Evolutionary conservation across 1,140 invertebrate genomes (phyloP).

Genomic region (Aphelenchoides avenae): DNA sequence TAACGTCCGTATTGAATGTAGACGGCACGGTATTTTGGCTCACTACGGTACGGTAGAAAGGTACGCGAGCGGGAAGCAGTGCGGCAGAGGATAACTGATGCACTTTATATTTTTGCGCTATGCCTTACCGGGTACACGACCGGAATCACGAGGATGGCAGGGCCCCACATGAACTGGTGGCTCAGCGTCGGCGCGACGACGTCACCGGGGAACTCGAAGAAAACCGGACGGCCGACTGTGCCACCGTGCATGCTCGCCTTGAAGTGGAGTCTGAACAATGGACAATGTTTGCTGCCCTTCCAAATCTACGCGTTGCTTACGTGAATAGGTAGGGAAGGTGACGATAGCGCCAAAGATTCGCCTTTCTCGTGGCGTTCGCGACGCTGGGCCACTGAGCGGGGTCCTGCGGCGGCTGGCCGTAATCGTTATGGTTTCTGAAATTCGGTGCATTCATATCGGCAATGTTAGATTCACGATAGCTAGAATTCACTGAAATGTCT

Average conservation of each 20-base stretch:
- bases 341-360: conserved; percentile 54
- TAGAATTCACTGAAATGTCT: too few species aligned
- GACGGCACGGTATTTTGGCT: too few species aligned
- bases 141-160: conserved; percentile 30
- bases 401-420: conserved; percentile 40
- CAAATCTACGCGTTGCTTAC: conserved; percentile 1
- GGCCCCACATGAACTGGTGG: conserved; percentile 52
- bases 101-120: too few species aligned
- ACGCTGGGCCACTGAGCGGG: conserved; percentile 54
- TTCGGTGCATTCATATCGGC: too few species aligned
- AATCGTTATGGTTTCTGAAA: conserved; percentile 53
- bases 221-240: conserved; percentile 53
- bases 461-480: too few species aligned
- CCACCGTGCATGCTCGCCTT: conserved; percentile 39
- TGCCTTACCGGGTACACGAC: conserved; percentile 22
- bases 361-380: conserved; percentile 52
- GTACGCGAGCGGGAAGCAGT: too few species aligned
- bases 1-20: too few species aligned
- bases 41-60: too few species aligned
- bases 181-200: conserved; percentile 19
- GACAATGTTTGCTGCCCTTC: too few species aligned
- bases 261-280: conserved; percentile 40
- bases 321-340: conserved; percentile 58
- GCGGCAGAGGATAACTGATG: too few species aligned
- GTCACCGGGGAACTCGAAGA: conserved; percentile 52